Conservation (phyloP, 1,140 invertebrate species). For the Pentalonia nigronervosa region DNA sequence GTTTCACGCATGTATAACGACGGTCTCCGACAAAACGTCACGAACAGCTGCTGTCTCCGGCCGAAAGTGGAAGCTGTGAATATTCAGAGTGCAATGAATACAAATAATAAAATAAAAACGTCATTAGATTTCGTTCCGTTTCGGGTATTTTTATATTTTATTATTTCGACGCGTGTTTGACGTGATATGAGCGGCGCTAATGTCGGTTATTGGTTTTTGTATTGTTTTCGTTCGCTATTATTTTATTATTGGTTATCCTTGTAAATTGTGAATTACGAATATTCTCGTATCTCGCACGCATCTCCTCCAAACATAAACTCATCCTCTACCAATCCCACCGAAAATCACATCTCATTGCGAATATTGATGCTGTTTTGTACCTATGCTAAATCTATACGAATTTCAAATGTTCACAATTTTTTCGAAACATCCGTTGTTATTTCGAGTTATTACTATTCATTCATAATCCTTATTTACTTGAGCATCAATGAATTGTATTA, state of each 20-base stretch:
- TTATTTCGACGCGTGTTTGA: not conserved
- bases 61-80: not conserved
- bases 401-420: not conserved
- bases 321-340: not conserved
- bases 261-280: not conserved
- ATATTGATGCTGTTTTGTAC: not conserved
- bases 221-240: not conserved
- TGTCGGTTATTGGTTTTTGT: not conserved
- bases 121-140: not conserved
- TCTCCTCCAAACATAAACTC: not conserved
- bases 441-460: not conserved
- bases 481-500: not conserved
- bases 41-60: not conserved
- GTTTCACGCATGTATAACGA: not conserved
- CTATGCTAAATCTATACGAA: not conserved
- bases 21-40: not conserved
- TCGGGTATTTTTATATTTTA: not conserved
- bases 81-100: not conserved
- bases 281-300: not conserved
- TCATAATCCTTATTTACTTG: conserved; percentile 13
- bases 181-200: not conserved
- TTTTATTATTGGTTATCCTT: not conserved
- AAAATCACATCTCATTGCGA: not conserved
- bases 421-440: not conserved
- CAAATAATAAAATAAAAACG: not conserved